Evolutionary conservation across 2,888 invertebrate species (phyloP).

Genomic region (Liopterus haemorrhoidalis): DNA sequence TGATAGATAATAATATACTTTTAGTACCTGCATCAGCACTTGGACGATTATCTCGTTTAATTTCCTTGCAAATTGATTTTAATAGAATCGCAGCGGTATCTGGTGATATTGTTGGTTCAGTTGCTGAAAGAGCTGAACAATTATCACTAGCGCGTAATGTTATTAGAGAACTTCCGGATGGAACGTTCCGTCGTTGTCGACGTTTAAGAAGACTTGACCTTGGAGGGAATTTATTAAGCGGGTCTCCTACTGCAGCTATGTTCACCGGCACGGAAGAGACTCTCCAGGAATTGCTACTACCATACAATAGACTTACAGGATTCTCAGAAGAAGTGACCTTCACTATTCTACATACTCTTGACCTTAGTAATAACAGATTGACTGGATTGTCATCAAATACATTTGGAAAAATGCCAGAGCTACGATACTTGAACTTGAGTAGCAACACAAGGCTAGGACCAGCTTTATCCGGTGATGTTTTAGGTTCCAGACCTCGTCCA

Average conservation of each 20-base stretch:
- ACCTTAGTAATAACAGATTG: constrained; percentile 73
- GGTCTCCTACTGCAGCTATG: constrained; percentile 64
- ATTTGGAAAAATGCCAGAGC: constrained; percentile 59
- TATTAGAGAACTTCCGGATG: constrained; percentile 75
- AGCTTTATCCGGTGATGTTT: constrained; percentile 55
- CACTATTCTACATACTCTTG: constrained; percentile 60
- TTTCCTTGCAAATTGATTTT: constrained; percentile 71
- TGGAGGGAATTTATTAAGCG: constrained; percentile 71
- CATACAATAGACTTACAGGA: constrained; percentile 66
- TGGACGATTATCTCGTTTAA: constrained; percentile 68
- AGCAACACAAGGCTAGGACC: constrained; percentile 58
- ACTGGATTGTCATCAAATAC: constrained; percentile 64
- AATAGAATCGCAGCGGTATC: constrained; percentile 83
- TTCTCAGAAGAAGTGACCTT: constrained; percentile 60
- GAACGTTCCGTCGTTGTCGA: constrained; percentile 73
- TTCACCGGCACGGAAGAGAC: constrained; percentile 71
- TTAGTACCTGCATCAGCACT: constrained; percentile 78
- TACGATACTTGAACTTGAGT: constrained; percentile 70
- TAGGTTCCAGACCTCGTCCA: constrained; percentile 67
- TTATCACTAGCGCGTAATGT: constrained; percentile 77
- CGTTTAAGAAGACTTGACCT: constrained; percentile 67
- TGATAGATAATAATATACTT: constrained; percentile 83
- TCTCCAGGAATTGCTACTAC: constrained; percentile 63
- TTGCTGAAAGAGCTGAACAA: constrained; percentile 62
- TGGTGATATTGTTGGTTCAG: constrained; percentile 66